A percentile compares a stretch with the other conserved stretches of the same genome.
phyloP scores from a whole-genome alignment of 2,888 invertebrate genomes.

The Andrena trimmerana region DNA sequence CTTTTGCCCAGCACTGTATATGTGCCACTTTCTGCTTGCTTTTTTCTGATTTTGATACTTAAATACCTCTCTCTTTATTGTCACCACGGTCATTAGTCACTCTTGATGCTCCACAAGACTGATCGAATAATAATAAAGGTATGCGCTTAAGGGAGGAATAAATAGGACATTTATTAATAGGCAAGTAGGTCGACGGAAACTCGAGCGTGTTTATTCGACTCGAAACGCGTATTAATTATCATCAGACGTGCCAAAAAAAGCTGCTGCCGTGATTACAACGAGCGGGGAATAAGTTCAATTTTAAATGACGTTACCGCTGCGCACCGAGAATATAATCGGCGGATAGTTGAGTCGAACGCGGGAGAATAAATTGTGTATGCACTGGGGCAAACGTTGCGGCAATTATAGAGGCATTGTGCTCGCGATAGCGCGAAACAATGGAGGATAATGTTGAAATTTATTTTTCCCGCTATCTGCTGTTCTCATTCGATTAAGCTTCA shows the following conservation, averaged over 20 bases:
- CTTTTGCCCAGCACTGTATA: too few relatives aligned
- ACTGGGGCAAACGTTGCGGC: constrained; percentile 13
- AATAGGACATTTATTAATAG: background rate
- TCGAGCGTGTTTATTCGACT: background rate
- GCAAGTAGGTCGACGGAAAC: background rate
- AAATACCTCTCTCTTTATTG: background rate
- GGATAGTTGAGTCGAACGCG: background rate
- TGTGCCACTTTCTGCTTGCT: too few relatives aligned
- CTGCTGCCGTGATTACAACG: background rate
- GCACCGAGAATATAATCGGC: constrained; percentile 23
- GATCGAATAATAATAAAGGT: background rate
- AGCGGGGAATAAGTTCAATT: background rate
- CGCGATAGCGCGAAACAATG: constrained; percentile 37
- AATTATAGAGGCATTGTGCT: constrained; percentile 45
- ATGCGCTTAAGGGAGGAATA: background rate
- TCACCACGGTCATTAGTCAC: background rate
- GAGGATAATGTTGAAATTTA: constrained; percentile 33
- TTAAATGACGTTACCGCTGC: constrained; percentile 10
- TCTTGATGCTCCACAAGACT: background rate
- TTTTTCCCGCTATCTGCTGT: background rate
- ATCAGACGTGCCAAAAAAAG: background rate
- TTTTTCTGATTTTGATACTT: too few relatives aligned
- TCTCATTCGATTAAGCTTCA: constrained; percentile 52
- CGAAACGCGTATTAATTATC: background rate
- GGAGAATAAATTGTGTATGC: constrained; percentile 37